Percentiles rank a stretch among this genome's conserved stretches.
Evolutionary conservation across 92 coral and sea anemone species (phyloP).

Genomic region (Diadumene lineata): DNA sequence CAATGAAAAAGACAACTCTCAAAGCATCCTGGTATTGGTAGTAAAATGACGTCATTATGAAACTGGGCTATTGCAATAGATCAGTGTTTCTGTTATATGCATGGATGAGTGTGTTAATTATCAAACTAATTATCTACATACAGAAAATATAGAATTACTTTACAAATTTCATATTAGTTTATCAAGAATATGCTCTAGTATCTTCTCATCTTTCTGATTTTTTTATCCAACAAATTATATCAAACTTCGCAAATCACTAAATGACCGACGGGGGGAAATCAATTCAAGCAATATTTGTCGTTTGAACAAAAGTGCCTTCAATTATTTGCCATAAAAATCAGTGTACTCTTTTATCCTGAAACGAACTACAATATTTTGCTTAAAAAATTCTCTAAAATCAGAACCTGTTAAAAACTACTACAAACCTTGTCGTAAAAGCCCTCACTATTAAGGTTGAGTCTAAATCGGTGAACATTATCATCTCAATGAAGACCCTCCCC

Average conservation of each 20-base stretch:
- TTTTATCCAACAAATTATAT: background rate
- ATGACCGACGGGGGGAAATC: too few species aligned
- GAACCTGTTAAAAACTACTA: too few species aligned
- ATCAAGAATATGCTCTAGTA: background rate
- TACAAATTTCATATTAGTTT: background rate
- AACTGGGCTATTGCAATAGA: background rate
- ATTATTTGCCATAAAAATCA: too few species aligned
- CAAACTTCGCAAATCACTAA: too few species aligned
- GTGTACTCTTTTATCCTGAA: too few species aligned
- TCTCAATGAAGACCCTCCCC: background rate
- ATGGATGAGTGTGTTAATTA: background rate
- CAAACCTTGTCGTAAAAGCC: background rate
- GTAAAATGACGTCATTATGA: too few species aligned
- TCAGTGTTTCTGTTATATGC: background rate
- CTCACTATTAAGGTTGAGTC: background rate
- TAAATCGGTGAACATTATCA: background rate
- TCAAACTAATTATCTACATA: background rate
- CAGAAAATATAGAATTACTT: background rate
- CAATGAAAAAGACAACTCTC: too few species aligned
- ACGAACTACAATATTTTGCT: too few species aligned
- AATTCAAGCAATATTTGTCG: too few species aligned
- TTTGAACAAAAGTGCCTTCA: too few species aligned
- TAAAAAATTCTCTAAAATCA: too few species aligned
- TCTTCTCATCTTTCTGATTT: background rate
- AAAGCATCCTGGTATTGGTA: too few species aligned